Evolutionary conservation across 2,888 invertebrate species (phyloP).

Genomic region (Tubulanus polymorphus): DNA sequence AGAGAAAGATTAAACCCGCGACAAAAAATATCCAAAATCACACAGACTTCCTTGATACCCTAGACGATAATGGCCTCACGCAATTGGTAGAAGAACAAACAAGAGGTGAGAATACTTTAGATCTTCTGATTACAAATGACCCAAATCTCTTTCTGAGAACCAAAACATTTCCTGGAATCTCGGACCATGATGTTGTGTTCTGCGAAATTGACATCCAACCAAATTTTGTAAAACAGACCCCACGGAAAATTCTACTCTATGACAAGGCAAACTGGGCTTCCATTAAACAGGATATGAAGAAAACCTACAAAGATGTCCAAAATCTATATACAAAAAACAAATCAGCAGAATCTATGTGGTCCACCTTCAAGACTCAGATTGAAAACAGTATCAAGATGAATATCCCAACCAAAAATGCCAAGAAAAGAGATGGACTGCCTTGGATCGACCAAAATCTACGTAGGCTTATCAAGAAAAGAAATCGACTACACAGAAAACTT

Average conservation of each 20-base stretch:
- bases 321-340: neutral
- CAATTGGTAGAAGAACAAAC: constrained; percentile 19
- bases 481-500: neutral
- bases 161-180: constrained; percentile 16
- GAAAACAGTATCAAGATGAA: neutral
- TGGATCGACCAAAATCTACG: no score
- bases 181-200: constrained; percentile 18
- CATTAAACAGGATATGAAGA: constrained; percentile 12
- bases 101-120: constrained; percentile 15
- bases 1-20: neutral
- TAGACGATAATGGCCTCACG: constrained; percentile 15
- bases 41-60: constrained; percentile 4
- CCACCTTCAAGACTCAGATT: neutral
- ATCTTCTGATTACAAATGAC: constrained; percentile 19
- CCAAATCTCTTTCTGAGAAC: constrained; percentile 10
- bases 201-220: constrained; percentile 7
- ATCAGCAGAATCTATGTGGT: neutral
- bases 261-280: constrained; percentile 16
- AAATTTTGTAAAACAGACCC: constrained; percentile 4
- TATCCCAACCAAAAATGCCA: neutral
- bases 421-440: neutral
- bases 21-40: neutral
- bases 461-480: neutral
- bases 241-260: constrained; percentile 15
- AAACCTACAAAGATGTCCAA: constrained; percentile 2